phyloP scores from a whole-genome alignment of 2,113 vertebrate species.

The Lepus europaeus region DNA sequence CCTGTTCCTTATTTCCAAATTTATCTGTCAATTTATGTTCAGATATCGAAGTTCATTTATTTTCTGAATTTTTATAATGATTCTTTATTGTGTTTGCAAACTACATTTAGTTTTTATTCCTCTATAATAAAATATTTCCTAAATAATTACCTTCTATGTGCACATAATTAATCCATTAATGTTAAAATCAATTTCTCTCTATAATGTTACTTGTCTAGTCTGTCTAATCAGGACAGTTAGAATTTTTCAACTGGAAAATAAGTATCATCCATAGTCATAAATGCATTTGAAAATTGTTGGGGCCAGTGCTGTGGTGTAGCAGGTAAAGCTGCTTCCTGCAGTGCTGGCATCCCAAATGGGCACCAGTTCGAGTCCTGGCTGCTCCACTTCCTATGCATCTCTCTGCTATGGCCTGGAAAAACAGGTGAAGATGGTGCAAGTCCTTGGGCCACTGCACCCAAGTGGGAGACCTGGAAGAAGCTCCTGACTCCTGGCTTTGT shows the following conservation, averaged over 20 bases:
- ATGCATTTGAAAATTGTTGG: not conserved
- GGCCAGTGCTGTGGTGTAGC: too few species aligned
- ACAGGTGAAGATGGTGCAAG: too few species aligned
- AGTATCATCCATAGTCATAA: not conserved
- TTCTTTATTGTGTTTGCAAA: not conserved
- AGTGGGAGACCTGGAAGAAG: too few species aligned
- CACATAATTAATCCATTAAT: not conserved
- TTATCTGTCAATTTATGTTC: not conserved
- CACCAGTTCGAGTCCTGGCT: too few species aligned
- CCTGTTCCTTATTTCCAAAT: not conserved
- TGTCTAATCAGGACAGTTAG: not conserved
- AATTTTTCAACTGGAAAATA: not conserved
- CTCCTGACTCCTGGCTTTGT: too few species aligned
- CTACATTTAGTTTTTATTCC: not conserved
- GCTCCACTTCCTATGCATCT: too few species aligned
- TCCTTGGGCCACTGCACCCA: too few species aligned
- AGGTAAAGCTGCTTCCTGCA: too few species aligned
- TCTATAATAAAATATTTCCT: not conserved
- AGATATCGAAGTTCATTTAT: not conserved
- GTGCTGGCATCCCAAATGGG: too few species aligned
- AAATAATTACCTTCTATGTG: not conserved
- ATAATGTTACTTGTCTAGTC: not conserved
- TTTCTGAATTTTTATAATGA: not conserved
- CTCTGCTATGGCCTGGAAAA: too few species aligned
- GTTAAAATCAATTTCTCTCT: not conserved